These are phyloP conservation scores for Lamprotornis superbus DNA, from an alignment of 2,113 vertebrate species.

Conservation along the genomic window DNA sequence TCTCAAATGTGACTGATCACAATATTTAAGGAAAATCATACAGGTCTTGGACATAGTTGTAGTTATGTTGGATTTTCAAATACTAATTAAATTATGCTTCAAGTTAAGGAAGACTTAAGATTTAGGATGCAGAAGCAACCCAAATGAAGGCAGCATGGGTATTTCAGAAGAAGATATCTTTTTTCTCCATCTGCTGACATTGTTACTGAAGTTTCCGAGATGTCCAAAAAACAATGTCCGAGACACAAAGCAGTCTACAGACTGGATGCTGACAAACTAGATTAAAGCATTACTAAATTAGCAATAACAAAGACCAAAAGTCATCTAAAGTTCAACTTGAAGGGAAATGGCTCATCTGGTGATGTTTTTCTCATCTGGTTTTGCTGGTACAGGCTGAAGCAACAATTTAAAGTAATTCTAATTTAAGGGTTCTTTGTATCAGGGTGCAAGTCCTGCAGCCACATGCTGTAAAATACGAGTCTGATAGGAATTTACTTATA, in stretches of 20 bases:
- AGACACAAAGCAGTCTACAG: background rate
- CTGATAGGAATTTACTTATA: background rate
- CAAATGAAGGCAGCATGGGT: background rate
- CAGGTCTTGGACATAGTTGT: background rate
- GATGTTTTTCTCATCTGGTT: background rate
- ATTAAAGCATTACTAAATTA: background rate
- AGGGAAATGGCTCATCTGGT: background rate
- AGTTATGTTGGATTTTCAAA: conserved; percentile 6
- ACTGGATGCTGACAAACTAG: background rate
- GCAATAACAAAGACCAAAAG: background rate
- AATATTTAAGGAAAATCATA: background rate
- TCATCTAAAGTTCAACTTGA: background rate
- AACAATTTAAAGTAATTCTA: background rate
- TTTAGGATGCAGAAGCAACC: background rate
- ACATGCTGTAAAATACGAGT: background rate
- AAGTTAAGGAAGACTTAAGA: background rate
- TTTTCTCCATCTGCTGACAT: background rate
- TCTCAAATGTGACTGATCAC: background rate
- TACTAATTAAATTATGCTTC: background rate
- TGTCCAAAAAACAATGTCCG: background rate
- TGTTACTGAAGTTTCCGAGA: background rate
- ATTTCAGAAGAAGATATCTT: background rate
- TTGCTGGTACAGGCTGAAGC: background rate
- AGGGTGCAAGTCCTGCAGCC: background rate
- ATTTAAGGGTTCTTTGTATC: background rate